Evolutionary conservation across 2,113 vertebrate genomes (phyloP).

Genomic region (Hydropotes inermis): DNA sequence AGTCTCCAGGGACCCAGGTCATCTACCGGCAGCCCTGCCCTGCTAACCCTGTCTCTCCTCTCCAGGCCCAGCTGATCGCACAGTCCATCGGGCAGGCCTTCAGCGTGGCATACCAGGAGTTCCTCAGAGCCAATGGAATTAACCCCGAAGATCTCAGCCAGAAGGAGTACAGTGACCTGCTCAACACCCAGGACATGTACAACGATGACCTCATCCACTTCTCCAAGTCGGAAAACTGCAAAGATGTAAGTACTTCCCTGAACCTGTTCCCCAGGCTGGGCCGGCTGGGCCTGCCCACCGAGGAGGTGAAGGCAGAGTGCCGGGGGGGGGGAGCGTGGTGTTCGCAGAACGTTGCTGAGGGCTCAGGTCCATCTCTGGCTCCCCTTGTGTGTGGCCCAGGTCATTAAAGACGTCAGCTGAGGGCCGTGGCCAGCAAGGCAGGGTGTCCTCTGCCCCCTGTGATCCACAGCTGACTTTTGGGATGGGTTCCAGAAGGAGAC

Average conservation of each 20-base stretch:
- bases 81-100: conserved; percentile 98
- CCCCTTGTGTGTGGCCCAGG: not conserved
- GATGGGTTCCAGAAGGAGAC: not conserved
- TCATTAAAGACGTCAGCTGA: not conserved
- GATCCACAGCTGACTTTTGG: not conserved
- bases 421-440: fast-evolving
- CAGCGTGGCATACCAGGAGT: conserved; percentile 98
- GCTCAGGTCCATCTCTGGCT: not conserved
- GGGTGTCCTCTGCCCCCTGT: not conserved
- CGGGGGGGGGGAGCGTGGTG: fast-evolving
- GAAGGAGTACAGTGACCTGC: conserved; percentile 96
- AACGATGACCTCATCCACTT: conserved; percentile 98
- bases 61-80: conserved; percentile 94
- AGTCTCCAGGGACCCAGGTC: not conserved
- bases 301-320: not conserved
- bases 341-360: fast-evolving
- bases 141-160: conserved; percentile 98
- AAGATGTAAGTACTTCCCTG: conserved; percentile 87
- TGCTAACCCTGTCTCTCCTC: not conserved
- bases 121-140: conserved; percentile 95
- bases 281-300: not conserved
- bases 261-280: not conserved
- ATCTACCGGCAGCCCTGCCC: not conserved
- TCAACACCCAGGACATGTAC: conserved; percentile 98
- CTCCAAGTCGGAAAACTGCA: conserved; percentile 98